Conservation (phyloP, 2,888 invertebrate genomes). For the Machimus atricapillus region DNA sequence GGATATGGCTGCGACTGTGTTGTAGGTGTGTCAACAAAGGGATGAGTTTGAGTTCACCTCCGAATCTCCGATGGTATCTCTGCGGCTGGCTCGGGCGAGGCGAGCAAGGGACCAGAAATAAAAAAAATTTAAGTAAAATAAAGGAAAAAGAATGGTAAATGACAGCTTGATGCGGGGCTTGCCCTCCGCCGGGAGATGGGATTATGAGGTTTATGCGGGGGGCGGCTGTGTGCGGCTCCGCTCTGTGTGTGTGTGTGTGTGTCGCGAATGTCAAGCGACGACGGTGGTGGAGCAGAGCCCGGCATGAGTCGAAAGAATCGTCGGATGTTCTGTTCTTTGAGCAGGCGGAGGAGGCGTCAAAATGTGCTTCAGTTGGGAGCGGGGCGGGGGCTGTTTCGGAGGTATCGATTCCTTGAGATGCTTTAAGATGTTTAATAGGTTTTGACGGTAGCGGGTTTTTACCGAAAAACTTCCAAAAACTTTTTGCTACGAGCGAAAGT, state of each 20-base stretch:
- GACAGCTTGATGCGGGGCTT: constrained; percentile 8
- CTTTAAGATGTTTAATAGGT: constrained; percentile 39
- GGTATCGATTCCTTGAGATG: constrained; percentile 35
- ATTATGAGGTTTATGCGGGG: constrained; percentile 16
- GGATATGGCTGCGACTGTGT: constrained; percentile 34
- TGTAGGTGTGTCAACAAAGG: constrained; percentile 48
- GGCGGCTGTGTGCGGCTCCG: not conserved
- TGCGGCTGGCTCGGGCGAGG: not conserved
- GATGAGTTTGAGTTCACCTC: constrained; percentile 43
- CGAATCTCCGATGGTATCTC: constrained; percentile 17
- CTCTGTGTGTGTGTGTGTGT: not conserved
- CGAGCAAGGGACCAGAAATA: not conserved
- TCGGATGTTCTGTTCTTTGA: constrained; percentile 17
- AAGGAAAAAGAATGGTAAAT: not conserved
- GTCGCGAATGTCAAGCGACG: constrained; percentile 34
- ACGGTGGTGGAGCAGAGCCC: not conserved
- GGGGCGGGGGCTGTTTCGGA: not conserved
- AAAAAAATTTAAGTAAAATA: not conserved
- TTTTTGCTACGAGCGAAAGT: constrained; percentile 34
- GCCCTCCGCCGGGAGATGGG: constrained; percentile 8
- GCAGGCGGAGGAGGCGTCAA: constrained; percentile 38
- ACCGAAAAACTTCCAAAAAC: constrained; percentile 11
- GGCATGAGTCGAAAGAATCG: constrained; percentile 18
- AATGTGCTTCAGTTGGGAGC: not conserved
- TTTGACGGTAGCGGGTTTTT: constrained; percentile 38